Base-by-base conservation (phyloP, 2,888 invertebrate species). In the Branchellion lobata region DNA sequence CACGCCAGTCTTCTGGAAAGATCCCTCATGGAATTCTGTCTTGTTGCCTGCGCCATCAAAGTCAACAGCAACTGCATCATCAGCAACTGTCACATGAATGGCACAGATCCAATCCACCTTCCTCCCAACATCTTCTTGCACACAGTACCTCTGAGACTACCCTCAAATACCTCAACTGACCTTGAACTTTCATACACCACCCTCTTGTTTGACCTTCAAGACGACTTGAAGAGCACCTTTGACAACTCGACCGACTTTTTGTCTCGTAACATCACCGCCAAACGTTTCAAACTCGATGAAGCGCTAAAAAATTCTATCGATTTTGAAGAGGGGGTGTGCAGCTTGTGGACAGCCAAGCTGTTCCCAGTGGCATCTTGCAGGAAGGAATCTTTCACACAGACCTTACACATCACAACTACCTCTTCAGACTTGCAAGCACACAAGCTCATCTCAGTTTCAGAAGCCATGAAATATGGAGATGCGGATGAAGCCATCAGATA, bases 21-120 rank as follows among this genome's bases (percentile, higher is more conserved):
- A 0, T 81, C 84, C 34, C 84, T 88, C 0, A 81, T 88, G 0
- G 88, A 88, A 79, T 88, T 85, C 81, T 88, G 88, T 80, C 81
- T 86, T 36, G 86, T 88, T 81, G 81, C 83, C n/a, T 73, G 84
- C 21, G 84, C 85, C 31, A 80, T 87, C 3, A 72, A 82, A 21
- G 81, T 88, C 34, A 85, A 85, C 1, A 81, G 82, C 24, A 84
- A 85, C 74, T 85, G 85, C 79, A 85, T 88, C 47, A 36, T 88
- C 51, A 88, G 87, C 80, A 87, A 87, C 82, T 88, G 88, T 74
- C 31, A 53, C 5, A 31, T n/a, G 24, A 57, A 27, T n/a, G 51
- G 2, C 18, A 36, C n/a, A 61, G 79, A 18, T 2, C 69, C 5
- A 1, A 24, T 84, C 3, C 47, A 73, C 18, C 82, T 86, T 33